Evolutionary conservation across 2,797 vertebrate genomes (phyloP).

Genomic region (Oreonectes daqikongensis): DNA sequence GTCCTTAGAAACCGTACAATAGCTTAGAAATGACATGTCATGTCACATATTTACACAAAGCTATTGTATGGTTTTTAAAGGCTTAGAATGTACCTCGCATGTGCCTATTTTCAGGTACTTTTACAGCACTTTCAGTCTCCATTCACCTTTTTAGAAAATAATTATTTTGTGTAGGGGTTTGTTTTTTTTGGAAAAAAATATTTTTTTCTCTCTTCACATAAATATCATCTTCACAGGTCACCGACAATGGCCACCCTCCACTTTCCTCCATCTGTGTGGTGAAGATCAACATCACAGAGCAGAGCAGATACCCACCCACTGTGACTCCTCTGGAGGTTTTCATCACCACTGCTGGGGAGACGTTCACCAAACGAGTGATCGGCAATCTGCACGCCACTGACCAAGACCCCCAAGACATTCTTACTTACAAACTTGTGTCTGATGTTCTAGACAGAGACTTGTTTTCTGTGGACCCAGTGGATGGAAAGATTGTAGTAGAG

Average conservation of each 20-base stretch:
- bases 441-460: constrained; percentile 61
- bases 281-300: constrained; percentile 86
- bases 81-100: not conserved
- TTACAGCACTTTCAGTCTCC: not conserved
- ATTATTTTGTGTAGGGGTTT: too few species aligned
- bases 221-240: constrained; percentile 76
- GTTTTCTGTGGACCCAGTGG: constrained; percentile 82
- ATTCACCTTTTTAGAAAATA: not conserved
- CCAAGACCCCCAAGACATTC: constrained; percentile 86
- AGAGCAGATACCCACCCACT: constrained; percentile 86
- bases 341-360: constrained; percentile 80
- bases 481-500: constrained; percentile 87
- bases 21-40: not conserved
- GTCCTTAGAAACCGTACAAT: not conserved
- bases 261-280: constrained; percentile 90
- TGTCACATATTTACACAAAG: not conserved
- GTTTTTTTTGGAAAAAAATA: too few species aligned
- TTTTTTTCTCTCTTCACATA: constrained; percentile 23
- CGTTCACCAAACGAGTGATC: constrained; percentile 83
- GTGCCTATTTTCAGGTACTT: not conserved
- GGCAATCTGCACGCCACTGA: constrained; percentile 93
- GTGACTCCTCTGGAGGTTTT: constrained; percentile 91
- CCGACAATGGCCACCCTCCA: constrained; percentile 88
- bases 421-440: constrained; percentile 81
- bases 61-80: not conserved